Percentiles rank a stretch among this genome's conserved stretches.
phyloP scores from a whole-genome alignment of 1,140 invertebrate species.

The Polyergus mexicanus region DNA sequence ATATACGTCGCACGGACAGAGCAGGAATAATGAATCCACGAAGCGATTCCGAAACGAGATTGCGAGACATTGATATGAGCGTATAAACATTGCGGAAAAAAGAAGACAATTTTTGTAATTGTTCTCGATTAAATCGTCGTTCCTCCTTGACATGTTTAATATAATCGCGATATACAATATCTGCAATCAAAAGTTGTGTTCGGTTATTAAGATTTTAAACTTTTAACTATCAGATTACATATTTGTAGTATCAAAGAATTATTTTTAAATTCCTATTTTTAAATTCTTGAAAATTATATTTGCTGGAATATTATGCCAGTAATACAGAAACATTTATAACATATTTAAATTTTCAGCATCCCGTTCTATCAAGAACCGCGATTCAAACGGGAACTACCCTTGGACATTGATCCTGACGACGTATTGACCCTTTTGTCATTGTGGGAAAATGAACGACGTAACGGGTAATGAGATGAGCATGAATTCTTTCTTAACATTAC shows the following conservation, averaged over 20 bases:
- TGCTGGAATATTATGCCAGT: not conserved
- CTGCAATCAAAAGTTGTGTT: not conserved
- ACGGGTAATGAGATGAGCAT: slow-evolving; percentile 62
- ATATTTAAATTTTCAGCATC: slow-evolving; percentile 63
- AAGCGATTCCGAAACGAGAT: slow-evolving; percentile 51
- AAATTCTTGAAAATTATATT: not conserved
- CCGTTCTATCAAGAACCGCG: slow-evolving; percentile 79
- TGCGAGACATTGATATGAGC: slow-evolving; percentile 18
- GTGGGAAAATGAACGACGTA: slow-evolving; percentile 81
- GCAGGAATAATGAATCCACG: slow-evolving; percentile 30
- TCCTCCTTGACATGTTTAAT: not conserved
- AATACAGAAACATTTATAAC: not conserved
- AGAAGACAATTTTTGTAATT: not conserved
- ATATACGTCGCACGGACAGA: not conserved
- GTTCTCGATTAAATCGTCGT: not conserved
- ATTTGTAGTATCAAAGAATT: not conserved
- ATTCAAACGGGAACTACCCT: slow-evolving; percentile 81
- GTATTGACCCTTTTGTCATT: slow-evolving; percentile 80
- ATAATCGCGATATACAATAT: not conserved
- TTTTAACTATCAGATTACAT: no score
- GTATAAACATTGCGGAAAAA: not conserved
- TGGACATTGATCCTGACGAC: slow-evolving; percentile 83
- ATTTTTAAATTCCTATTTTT: not conserved
- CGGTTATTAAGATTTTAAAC: not conserved
- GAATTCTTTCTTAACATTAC: not conserved